These are phyloP conservation scores for Hafferia zeledoni DNA, from an alignment of 2,797 vertebrate species.

Conservation along the genomic window DNA sequence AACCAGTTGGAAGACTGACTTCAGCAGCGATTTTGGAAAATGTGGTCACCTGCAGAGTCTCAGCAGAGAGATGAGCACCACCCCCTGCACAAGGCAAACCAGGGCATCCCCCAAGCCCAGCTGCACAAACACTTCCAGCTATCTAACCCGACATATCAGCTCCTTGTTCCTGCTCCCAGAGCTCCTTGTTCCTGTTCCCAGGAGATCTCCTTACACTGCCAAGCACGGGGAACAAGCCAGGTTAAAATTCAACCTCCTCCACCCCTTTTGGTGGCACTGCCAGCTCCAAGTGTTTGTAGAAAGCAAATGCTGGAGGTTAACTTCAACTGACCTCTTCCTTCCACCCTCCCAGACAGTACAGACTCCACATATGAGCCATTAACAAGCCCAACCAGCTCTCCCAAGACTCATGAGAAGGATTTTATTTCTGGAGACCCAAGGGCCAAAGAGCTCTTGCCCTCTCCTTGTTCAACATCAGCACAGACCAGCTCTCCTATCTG, in stretches of 20 bases:
- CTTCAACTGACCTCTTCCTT: conserved; percentile 4
- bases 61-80: neutral
- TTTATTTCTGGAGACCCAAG: neutral
- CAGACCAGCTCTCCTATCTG: neutral
- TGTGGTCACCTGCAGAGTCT: neutral
- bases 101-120: conserved; percentile 27
- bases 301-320: conserved; percentile 17
- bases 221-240: neutral
- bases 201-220: conserved; percentile 3
- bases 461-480: neutral
- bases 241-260: conserved; percentile 66
- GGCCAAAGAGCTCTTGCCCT: neutral
- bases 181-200: neutral
- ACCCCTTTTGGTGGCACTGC: neutral
- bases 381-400: neutral
- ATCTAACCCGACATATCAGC: neutral
- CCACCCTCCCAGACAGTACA: neutral
- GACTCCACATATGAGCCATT: neutral
- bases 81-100: neutral
- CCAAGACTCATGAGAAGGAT: neutral
- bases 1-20: neutral
- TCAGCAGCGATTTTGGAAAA: neutral
- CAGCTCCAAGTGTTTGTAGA: neutral
- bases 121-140: conserved; percentile 1
- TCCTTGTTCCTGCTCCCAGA: neutral